phyloP scores from a whole-genome alignment of 2,113 vertebrate species.

The Colossoma macropomum region DNA sequence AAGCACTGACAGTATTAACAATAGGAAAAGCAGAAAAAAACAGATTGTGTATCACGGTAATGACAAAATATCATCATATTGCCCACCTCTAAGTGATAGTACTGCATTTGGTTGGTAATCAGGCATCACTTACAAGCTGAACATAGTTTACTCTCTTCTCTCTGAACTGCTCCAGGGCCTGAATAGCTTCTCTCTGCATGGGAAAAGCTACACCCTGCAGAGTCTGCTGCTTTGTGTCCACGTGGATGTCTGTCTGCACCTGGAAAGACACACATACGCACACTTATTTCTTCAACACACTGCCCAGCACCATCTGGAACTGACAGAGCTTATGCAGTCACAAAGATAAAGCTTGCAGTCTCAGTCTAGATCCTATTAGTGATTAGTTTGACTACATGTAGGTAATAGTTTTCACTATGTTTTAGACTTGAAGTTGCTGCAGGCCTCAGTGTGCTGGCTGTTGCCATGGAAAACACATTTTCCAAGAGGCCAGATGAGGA shows the following conservation, averaged over 20 bases:
- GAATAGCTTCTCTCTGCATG: conserved; percentile 85
- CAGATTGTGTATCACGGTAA: too few relatives aligned
- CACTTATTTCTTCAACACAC: not conserved
- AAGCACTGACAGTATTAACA: too few relatives aligned
- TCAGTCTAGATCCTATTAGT: not conserved
- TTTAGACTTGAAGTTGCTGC: not conserved
- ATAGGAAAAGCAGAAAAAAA: too few relatives aligned
- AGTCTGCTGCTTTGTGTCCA: conserved; percentile 94
- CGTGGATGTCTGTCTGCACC: conserved; percentile 89
- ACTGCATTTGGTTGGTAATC: not conserved
- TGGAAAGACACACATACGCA: conserved; percentile 64
- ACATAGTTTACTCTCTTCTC: conserved; percentile 90
- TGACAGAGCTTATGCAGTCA: not conserved
- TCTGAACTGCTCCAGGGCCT: conserved; percentile 87
- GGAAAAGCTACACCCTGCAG: conserved; percentile 95
- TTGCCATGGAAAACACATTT: not conserved
- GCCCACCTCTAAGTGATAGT: not conserved
- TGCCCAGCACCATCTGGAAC: not conserved
- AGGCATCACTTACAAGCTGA: conserved; percentile 86
- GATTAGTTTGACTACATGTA: not conserved
- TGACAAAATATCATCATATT: too few relatives aligned
- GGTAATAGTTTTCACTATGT: not conserved
- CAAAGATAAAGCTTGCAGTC: not conserved
- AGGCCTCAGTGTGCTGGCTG: not conserved
- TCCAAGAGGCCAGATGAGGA: not conserved